phyloP scores from a whole-genome alignment of 2,888 invertebrate species.

The Heliconius hortense region DNA sequence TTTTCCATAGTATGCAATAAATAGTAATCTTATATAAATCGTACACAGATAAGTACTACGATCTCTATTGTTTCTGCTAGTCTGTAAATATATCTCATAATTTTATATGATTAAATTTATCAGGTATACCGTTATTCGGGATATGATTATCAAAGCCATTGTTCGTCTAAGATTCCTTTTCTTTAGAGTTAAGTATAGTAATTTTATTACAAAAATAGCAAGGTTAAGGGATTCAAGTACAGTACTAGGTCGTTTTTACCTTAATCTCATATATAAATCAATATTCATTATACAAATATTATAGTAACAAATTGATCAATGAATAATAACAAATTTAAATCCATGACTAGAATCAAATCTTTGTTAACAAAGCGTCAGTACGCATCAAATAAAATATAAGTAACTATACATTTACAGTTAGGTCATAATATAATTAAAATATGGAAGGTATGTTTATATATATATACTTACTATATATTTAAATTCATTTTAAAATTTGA shows the following conservation, averaged over 20 bases:
- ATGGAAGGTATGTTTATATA: slow-evolving; percentile 16
- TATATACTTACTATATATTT: slow-evolving; percentile 9
- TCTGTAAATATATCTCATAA: slow-evolving; percentile 64
- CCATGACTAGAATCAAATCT: slow-evolving; percentile 34
- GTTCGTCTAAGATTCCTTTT: slow-evolving; percentile 37
- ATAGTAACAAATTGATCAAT: slow-evolving; percentile 33
- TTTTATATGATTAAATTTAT: slow-evolving; percentile 61
- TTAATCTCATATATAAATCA: slow-evolving; percentile 27
- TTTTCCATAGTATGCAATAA: slow-evolving; percentile 74
- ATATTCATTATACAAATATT: slow-evolving; percentile 32
- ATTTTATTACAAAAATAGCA: slow-evolving; percentile 35
- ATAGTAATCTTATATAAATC: slow-evolving; percentile 71
- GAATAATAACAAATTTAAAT: slow-evolving; percentile 35
- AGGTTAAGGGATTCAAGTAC: slow-evolving; percentile 30
- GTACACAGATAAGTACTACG: slow-evolving; percentile 61
- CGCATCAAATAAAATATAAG: slow-evolving; percentile 22
- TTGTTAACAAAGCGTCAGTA: slow-evolving; percentile 25
- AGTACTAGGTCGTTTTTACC: slow-evolving; percentile 33
- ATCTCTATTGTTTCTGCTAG: slow-evolving; percentile 58
- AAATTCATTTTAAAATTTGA: slow-evolving; percentile 6
- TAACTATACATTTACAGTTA: slow-evolving; percentile 15
- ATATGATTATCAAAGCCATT: slow-evolving; percentile 65
- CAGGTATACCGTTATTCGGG: slow-evolving; percentile 75
- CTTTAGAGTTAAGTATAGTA: slow-evolving; percentile 19
- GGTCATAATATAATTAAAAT: slow-evolving; percentile 16